These are phyloP conservation scores for Lycodopsis pacificus DNA, from an alignment of 2,797 vertebrate genomes.

Conservation along the genomic window DNA sequence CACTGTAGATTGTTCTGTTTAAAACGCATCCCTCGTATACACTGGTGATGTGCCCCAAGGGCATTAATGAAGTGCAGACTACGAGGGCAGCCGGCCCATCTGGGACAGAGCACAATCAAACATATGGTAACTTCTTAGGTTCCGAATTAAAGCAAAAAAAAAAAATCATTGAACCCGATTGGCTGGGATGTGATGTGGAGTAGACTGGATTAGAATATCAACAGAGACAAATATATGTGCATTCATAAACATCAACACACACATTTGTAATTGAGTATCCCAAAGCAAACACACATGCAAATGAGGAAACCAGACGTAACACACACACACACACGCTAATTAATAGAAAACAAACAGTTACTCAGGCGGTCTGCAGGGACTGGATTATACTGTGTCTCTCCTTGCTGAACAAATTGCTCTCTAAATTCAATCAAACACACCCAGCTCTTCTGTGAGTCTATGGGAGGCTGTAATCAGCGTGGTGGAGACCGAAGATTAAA, in stretches of 20 bases:
- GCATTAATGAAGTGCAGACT: constrained; percentile 57
- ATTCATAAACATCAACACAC: constrained; percentile 36
- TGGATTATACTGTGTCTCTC: constrained; percentile 71
- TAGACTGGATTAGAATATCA: constrained; percentile 60
- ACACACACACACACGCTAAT: constrained; percentile 67
- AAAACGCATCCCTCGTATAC: constrained; percentile 37
- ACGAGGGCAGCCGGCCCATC: constrained; percentile 58
- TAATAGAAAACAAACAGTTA: constrained; percentile 80
- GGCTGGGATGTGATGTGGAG: constrained; percentile 29
- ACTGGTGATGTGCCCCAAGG: constrained; percentile 49
- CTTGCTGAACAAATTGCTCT: constrained; percentile 78
- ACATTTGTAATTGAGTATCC: constrained; percentile 5
- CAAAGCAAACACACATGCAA: constrained; percentile 47
- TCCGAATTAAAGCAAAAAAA: constrained; percentile 59
- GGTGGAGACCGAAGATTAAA: constrained; percentile 38
- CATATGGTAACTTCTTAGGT: constrained; percentile 65
- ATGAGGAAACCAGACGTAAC: constrained; percentile 42
- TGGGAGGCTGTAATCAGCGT: constrained; percentile 67
- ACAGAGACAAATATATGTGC: constrained; percentile 58
- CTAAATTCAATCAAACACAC: constrained; percentile 79
- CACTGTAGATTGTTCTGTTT: constrained; percentile 30
- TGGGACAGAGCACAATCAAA: constrained; percentile 48
- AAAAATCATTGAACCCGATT: constrained; percentile 54
- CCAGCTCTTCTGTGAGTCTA: constrained; percentile 55
- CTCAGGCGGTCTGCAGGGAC: constrained; percentile 68